A percentile compares a stretch with the other conserved stretches of the same genome.
Conservation (phyloP, 2,888 invertebrate genomes). For the Tromatobia lineatoria region DNA sequence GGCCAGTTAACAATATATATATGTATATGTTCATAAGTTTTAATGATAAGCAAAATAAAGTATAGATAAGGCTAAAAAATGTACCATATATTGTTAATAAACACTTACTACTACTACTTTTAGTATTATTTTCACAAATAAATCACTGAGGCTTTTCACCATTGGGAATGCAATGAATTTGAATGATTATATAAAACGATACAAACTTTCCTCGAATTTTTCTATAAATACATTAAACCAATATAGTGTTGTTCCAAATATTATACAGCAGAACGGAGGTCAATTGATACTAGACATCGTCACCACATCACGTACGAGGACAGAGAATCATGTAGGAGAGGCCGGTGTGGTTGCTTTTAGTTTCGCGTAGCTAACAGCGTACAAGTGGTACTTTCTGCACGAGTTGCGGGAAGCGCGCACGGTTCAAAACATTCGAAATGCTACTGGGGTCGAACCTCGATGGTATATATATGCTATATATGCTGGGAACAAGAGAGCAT, state of each 20-base stretch:
- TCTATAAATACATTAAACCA: background rate
- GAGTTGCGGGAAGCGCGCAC: slow-evolving; percentile 48
- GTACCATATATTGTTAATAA: too few relatives aligned
- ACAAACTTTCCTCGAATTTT: background rate
- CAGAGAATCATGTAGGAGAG: slow-evolving; percentile 11
- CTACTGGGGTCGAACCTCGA: slow-evolving; percentile 8
- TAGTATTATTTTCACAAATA: too few relatives aligned
- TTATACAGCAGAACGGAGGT: background rate
- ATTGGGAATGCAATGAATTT: too few relatives aligned
- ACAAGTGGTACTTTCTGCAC: slow-evolving; percentile 55
- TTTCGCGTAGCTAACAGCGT: slow-evolving; percentile 25
- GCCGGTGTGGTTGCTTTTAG: slow-evolving; percentile 33
- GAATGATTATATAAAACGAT: too few relatives aligned
- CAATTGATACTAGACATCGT: slow-evolving; percentile 9
- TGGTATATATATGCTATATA: slow-evolving; percentile 12
- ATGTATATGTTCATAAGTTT: too few relatives aligned
- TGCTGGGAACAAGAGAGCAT: slow-evolving; percentile 33
- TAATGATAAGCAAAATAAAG: too few relatives aligned
- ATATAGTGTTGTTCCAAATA: background rate
- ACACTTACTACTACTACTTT: too few relatives aligned
- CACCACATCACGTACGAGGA: slow-evolving; percentile 29
- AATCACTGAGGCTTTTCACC: too few relatives aligned
- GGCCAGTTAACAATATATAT: too few relatives aligned
- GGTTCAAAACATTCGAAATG: slow-evolving; percentile 39
- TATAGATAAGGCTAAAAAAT: too few relatives aligned